Base-by-base conservation (phyloP, 2,113 vertebrate species). In the Cyanoramphus novaezelandiae region DNA sequence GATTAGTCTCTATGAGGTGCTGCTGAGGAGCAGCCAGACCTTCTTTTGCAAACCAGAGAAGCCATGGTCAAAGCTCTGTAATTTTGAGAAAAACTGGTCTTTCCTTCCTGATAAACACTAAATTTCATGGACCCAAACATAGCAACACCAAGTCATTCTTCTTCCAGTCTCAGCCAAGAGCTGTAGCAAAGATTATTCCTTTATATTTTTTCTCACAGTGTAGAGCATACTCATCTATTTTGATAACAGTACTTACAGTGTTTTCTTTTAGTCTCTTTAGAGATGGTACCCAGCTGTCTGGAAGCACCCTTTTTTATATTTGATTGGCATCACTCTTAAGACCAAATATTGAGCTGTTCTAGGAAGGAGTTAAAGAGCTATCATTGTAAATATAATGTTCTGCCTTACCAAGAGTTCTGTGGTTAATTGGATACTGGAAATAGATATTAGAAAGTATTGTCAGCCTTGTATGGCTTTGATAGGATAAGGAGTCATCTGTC, bases 281-380 rank as follows among this genome's bases (percentile, higher is more conserved):
- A 96, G 95, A 93, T 87, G 69, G 44, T 82, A 94, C 52, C 74
- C 86, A 93, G 86, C 83, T 92, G 88, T 91, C 92, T 84, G 79
- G 83, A 94, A 84, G 63, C 86, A 94, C 83, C 62, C 57, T 82
- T 88, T 92, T 95, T 88, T 92, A 17, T 71, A 53, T 91, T 93
- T 96, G 93, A 95, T 92, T 95, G 95, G 62, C 96, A 89, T 86
- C 67, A 55, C 81, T 85, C 81, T 93, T 62, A 88, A 94, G 88
- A 90, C 67, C 92, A 94, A 92, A 94, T 90, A 94, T 80, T 94
- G 95, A 95, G 92, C 57, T 92, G 77, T 92, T 93, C 92, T 87
- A 86, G 65, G 60, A 69, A 91, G 75, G 93, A 94, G 86, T 92
- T 96, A 96, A 92, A 83, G 76, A 94, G 86, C 72, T 94, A 92